These are phyloP conservation scores for Diaprepes abbreviatus DNA, from an alignment of 2,888 invertebrate species.

Conservation along the genomic window DNA sequence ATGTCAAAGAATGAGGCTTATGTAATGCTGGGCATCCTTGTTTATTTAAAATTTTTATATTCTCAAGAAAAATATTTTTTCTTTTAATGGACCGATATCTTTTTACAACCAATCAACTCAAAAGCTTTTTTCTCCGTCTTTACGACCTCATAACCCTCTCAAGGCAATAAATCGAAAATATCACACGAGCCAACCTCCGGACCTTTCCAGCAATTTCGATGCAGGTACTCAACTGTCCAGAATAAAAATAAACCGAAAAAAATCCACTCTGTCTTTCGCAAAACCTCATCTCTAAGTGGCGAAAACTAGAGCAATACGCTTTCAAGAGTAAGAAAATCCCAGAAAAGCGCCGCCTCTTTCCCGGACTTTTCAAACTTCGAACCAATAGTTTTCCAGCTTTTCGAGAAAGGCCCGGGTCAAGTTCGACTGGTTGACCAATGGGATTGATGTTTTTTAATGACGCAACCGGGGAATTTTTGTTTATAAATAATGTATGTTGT, in stretches of 20 bases:
- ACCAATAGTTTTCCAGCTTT: slow-evolving; percentile 63
- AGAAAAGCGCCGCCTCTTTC: slow-evolving; percentile 43
- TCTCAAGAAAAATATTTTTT: slow-evolving; percentile 1
- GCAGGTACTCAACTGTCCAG: slow-evolving; percentile 40
- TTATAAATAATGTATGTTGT: slow-evolving; percentile 67
- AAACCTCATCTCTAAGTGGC: slow-evolving; percentile 41
- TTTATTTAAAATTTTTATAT: slow-evolving; percentile 11
- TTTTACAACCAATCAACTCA: slow-evolving; percentile 30
- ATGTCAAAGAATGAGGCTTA: too few relatives aligned
- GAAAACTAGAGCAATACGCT: slow-evolving; percentile 44
- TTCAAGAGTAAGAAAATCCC: slow-evolving; percentile 42
- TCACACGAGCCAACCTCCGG: slow-evolving; percentile 30
- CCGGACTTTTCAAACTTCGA: slow-evolving; percentile 58
- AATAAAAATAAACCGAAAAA: slow-evolving; percentile 40
- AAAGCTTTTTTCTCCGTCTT: slow-evolving; percentile 33
- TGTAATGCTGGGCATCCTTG: too few relatives aligned
- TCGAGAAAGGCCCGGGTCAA: slow-evolving; percentile 66
- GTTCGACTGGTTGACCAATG: slow-evolving; percentile 63
- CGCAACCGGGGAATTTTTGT: slow-evolving; percentile 65
- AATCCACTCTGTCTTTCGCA: slow-evolving; percentile 27
- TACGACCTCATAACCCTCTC: slow-evolving; percentile 22
- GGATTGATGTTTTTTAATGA: slow-evolving; percentile 61
- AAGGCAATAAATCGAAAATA: slow-evolving; percentile 42
- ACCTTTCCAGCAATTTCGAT: slow-evolving; percentile 29
- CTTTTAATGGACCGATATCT: slow-evolving; percentile 17